Evolutionary conservation across 2,797 vertebrate genomes (phyloP).

Genomic region (Naso thynnoides): DNA sequence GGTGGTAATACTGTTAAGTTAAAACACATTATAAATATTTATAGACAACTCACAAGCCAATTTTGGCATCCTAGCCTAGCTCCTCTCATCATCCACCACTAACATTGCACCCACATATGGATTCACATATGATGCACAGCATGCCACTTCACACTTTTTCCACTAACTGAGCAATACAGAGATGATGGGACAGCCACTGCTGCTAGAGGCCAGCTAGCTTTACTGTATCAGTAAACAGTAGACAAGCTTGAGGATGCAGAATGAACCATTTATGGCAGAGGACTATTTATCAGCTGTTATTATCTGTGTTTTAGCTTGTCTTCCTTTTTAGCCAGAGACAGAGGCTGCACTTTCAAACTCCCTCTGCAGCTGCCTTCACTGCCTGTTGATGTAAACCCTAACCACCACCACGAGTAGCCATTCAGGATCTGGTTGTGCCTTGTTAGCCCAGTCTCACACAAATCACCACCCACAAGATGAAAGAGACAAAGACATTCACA

Average conservation of each 20-base stretch:
- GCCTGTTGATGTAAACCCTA: conserved; percentile 24
- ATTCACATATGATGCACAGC: conserved; percentile 13
- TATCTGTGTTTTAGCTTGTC: neutral
- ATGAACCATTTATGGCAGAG: neutral
- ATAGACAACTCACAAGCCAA: neutral
- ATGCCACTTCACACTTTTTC: neutral
- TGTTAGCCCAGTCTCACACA: neutral
- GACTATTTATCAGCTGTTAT: conserved; percentile 7
- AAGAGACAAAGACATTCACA: conserved; percentile 3
- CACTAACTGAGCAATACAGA: conserved; percentile 7
- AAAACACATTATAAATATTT: neutral
- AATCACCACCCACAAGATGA: conserved; percentile 8
- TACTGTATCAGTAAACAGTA: conserved; percentile 26
- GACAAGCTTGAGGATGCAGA: conserved; percentile 6
- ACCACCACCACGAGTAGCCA: conserved; percentile 15
- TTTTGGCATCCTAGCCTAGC: neutral
- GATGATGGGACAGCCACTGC: neutral
- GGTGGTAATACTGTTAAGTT: neutral
- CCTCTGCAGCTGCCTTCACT: conserved; percentile 1
- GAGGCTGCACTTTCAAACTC: conserved; percentile 9
- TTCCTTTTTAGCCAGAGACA: conserved; percentile 3
- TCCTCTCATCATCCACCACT: conserved; percentile 12
- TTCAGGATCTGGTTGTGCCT: conserved; percentile 1
- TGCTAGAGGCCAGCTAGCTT: conserved; percentile 18
- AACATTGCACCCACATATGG: conserved; percentile 9